Conservation (phyloP, 2,888 invertebrate species). For the Ashinkailepas kermadecensis region DNA sequence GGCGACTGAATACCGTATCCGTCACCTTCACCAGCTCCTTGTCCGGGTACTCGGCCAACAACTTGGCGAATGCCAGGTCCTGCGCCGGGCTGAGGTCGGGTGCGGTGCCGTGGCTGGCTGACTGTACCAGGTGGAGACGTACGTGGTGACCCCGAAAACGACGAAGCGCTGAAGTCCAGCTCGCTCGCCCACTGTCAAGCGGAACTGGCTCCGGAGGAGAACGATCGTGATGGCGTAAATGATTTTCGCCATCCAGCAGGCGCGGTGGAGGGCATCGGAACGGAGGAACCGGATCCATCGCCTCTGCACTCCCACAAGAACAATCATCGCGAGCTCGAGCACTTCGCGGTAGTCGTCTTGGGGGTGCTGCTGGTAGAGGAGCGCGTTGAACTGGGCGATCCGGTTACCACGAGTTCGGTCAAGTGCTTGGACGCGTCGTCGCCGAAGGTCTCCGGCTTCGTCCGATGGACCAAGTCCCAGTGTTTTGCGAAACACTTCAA, state of each 20-base stretch:
- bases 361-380: not conserved
- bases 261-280: not conserved
- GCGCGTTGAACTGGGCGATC: not conserved
- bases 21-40: not conserved
- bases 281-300: not conserved
- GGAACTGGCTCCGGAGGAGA: not conserved
- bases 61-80: not conserved
- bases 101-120: no score
- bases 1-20: not conserved
- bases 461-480: not conserved
- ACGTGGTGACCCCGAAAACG: not conserved
- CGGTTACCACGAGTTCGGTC: not conserved
- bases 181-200: not conserved
- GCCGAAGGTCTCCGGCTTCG: not conserved
- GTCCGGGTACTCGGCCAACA: not conserved
- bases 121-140: no score
- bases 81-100: no score
- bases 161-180: not conserved
- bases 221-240: not conserved
- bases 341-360: not conserved
- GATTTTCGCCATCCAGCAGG: not conserved
- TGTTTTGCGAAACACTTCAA: not conserved
- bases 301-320: not conserved
- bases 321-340: not conserved
- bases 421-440: no score